Evolutionary conservation across 2,797 vertebrate species (phyloP), one percentile per base, ranked within the genome.

Genomic region (Chrysocyon brachyurus): DNA sequence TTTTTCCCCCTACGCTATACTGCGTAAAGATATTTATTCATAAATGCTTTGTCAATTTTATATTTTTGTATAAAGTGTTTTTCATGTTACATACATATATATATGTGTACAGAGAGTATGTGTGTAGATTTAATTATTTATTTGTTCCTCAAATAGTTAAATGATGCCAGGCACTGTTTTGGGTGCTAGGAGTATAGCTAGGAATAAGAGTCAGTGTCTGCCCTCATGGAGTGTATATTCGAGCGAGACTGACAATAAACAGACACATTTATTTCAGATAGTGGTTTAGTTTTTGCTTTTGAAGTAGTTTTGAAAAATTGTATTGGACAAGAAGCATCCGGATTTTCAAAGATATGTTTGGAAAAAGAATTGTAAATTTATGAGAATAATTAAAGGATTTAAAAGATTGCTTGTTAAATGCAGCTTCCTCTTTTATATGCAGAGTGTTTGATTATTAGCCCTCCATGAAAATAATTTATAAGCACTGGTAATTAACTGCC

Each of bases 311-410:
- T 40, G 54, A 94, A 93, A 94, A 90, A 14, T 87, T 84, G 26
- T 77, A 4, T 54, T 72, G 79, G 79, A 40, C 81, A 97, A 83
- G 93, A 91, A 88, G 31, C 78, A 66, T 90, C 87, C 12, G 72
- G 40, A 54, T 40, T 94, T 92, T 94, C 73, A 59, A 83, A 91
- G 87, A 86, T 87, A 82, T 59, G 66, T 86, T 83, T 89, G 90
- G 59, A 1, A 63, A 77, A 88, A 91, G 40, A 78, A 33, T 83
- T 22, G 16, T 78, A 77, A 70, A 88, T 83, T 95, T 78, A 68
- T 83, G 70, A 91, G 78, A 94, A 66, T 96, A 94, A 94, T 84
- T 78, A 96, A 96, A 96, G 21, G 81, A 87, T 96, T 95, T 96
- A 96, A 95, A 95, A 85, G n/a, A 66, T 92, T 68, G 61, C 78